Evolutionary conservation across 2,113 vertebrate genomes (phyloP).

Genomic region (Scophthalmus maximus): DNA sequence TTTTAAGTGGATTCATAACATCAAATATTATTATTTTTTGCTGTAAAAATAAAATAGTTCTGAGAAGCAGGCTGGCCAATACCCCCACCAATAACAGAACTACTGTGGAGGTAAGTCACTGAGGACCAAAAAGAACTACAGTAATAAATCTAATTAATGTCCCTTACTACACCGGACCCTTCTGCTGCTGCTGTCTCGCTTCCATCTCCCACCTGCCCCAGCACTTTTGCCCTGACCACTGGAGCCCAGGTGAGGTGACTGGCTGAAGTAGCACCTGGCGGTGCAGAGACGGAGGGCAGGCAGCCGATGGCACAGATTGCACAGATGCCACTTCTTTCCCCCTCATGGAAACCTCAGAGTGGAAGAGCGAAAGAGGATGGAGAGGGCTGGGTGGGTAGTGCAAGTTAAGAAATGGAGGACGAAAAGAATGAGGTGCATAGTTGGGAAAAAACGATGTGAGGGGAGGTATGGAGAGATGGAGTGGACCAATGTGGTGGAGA

Average conservation of each 20-base stretch:
- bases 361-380: not conserved
- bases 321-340: slow-evolving; percentile 36
- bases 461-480: not conserved
- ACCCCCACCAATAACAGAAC: slow-evolving; percentile 19
- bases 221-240: slow-evolving; percentile 9
- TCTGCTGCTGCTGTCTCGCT: slow-evolving; percentile 17
- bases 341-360: slow-evolving; percentile 8
- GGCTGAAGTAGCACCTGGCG: slow-evolving; percentile 43
- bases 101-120: slow-evolving; percentile 15
- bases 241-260: not conserved
- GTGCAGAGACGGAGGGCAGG: slow-evolving; percentile 26
- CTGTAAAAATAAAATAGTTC: not conserved
- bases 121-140: slow-evolving; percentile 30
- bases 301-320: slow-evolving; percentile 71
- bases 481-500: not conserved
- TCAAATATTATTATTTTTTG: not conserved
- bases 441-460: too few species aligned
- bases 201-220: slow-evolving; percentile 5
- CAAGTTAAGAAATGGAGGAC: not conserved
- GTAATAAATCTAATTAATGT: slow-evolving; percentile 48
- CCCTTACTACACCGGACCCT: not conserved
- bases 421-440: not conserved
- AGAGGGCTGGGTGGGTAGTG: not conserved
- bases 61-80: slow-evolving; percentile 6
- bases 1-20: not conserved